Evolutionary conservation across 35 echinoderm and acorn worm genomes (phyloP).

Genomic region (Acanthaster planci): DNA sequence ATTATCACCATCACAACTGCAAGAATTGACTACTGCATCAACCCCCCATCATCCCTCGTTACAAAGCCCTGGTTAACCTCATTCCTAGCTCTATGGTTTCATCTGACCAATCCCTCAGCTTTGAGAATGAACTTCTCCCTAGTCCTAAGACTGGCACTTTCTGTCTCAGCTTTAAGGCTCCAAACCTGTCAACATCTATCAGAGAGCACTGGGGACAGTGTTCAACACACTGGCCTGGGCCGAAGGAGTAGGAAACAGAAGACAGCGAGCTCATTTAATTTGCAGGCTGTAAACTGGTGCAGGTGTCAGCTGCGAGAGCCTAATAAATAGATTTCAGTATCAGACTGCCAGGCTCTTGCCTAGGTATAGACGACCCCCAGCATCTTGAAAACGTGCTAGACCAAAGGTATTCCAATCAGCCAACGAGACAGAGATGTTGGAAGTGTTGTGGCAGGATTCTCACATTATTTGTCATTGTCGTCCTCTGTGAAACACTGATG

Average conservation of each 20-base stretch:
- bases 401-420: not conserved
- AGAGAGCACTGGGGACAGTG: not conserved
- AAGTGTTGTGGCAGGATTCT: too few relatives aligned
- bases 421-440: too few relatives aligned
- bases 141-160: too few relatives aligned
- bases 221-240: too few relatives aligned
- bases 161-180: not conserved
- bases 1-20: too few relatives aligned
- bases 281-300: conserved; percentile 5
- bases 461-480: too few relatives aligned
- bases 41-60: too few relatives aligned
- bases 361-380: not conserved
- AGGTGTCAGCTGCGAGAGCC: conserved; percentile 26
- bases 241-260: not conserved
- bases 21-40: too few relatives aligned
- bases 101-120: not conserved
- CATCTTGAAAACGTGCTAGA: not conserved
- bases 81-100: conserved; percentile 3
- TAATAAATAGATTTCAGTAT: conserved; percentile 21
- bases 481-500: too few relatives aligned
- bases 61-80: too few relatives aligned
- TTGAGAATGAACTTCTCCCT: too few relatives aligned
- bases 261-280: conserved; percentile 3
- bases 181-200: conserved; percentile 25
- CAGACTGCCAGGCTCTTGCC: not conserved